Conservation (phyloP, 2,797 vertebrate genomes). For the Lacerta agilis region DNA sequence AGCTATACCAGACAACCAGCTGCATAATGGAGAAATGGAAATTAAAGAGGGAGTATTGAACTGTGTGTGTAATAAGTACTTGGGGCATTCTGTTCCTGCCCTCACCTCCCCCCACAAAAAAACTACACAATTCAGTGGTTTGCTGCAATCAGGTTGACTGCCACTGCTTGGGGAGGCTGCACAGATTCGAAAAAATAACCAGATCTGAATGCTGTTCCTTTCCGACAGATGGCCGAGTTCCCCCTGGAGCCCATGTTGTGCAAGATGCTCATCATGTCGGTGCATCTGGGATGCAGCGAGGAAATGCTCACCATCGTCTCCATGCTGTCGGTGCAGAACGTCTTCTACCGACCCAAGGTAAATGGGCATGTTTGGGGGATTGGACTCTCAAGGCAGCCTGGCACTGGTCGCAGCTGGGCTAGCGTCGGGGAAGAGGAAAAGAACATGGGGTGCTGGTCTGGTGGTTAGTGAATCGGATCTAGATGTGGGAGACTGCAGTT, state of each 20-base stretch:
- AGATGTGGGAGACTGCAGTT: neutral
- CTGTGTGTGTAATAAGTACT: neutral
- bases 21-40: neutral
- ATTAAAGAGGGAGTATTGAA: neutral
- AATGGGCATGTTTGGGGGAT: neutral
- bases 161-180: neutral
- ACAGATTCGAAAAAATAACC: neutral
- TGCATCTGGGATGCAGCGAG: slow-evolving; percentile 97
- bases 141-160: neutral
- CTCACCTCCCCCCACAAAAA: too few species aligned
- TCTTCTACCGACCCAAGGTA: slow-evolving; percentile 98
- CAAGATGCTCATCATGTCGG: slow-evolving; percentile 99
- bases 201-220: slow-evolving; percentile 27
- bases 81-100: neutral
- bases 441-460: neutral
- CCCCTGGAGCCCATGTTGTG: slow-evolving; percentile 98
- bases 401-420: neutral
- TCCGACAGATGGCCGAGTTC: slow-evolving; percentile 95
- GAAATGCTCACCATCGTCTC: slow-evolving; percentile 99
- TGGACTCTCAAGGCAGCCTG: neutral
- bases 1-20: neutral
- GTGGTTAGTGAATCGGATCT: neutral
- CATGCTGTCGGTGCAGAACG: slow-evolving; percentile 98
- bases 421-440: neutral
- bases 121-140: too few species aligned